A percentile compares a stretch with the other conserved stretches of the same genome.
These are phyloP conservation scores for Drosophila tristis DNA, from an alignment of 1,140 invertebrate genomes.

Conservation along the genomic window DNA sequence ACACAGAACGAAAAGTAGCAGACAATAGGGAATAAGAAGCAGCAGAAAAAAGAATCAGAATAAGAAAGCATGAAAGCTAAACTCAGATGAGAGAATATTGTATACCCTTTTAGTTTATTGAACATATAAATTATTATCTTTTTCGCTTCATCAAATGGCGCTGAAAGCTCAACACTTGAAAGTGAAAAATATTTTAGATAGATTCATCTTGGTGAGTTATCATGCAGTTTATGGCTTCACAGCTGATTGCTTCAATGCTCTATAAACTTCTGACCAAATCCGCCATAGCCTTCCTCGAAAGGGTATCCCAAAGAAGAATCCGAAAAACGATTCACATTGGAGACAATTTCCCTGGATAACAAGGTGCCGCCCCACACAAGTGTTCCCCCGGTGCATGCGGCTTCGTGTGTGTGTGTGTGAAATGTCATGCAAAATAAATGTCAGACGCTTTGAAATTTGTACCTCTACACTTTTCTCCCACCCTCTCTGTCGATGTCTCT, in stretches of 20 bases:
- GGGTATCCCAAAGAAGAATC: not conserved
- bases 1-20: slow-evolving; percentile 28
- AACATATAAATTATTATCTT: not conserved
- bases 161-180: too few relatives aligned
- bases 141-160: not conserved
- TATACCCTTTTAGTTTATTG: too few relatives aligned
- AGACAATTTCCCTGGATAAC: slow-evolving; percentile 64
- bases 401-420: slow-evolving; percentile 47
- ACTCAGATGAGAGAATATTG: too few relatives aligned
- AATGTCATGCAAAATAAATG: slow-evolving; percentile 78
- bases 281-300: not conserved
- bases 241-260: too few relatives aligned
- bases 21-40: slow-evolving; percentile 29
- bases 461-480: slow-evolving; percentile 8
- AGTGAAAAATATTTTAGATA: too few relatives aligned
- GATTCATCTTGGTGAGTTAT: too few relatives aligned
- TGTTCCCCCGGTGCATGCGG: slow-evolving; percentile 14
- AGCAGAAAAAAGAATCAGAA: not conserved
- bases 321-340: slow-evolving; percentile 20
- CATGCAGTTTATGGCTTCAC: too few relatives aligned
- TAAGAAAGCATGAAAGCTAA: not conserved
- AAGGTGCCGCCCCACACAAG: slow-evolving; percentile 61
- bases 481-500: slow-evolving; percentile 1
- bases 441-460: slow-evolving; percentile 61
- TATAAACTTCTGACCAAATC: not conserved